A percentile compares a stretch with the other conserved stretches of the same genome.
Evolutionary conservation across 2,113 vertebrate species (phyloP).

Genomic region (Gila orcuttii): DNA sequence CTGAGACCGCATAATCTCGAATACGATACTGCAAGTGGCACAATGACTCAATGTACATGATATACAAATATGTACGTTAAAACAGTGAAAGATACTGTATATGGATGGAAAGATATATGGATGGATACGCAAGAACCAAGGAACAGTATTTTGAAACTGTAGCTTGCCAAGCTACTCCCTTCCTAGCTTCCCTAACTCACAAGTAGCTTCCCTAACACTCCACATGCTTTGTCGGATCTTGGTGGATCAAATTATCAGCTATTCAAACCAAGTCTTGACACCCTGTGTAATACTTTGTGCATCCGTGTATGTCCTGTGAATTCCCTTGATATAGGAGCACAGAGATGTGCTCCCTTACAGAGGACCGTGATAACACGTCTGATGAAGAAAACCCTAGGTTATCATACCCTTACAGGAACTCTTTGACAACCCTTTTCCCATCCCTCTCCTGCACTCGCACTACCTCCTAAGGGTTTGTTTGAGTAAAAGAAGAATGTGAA

Average conservation of each 20-base stretch:
- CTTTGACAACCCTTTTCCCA: constrained; percentile 22
- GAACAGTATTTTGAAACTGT: not conserved
- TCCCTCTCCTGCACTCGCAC: constrained; percentile 4
- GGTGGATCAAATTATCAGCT: not conserved
- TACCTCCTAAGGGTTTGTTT: not conserved
- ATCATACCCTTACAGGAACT: constrained; percentile 60
- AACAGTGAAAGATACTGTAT: no score
- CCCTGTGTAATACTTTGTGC: not conserved
- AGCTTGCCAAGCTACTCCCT: not conserved
- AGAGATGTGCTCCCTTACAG: not conserved
- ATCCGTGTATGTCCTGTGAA: not conserved
- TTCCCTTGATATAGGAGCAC: not conserved
- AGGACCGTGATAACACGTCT: constrained; percentile 51
- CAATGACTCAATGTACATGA: no score
- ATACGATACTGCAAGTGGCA: no score
- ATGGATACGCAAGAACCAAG: no score
- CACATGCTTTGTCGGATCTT: not conserved
- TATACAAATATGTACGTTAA: no score
- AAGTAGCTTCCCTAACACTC: not conserved
- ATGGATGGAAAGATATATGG: no score
- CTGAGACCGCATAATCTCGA: no score
- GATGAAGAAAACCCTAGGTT: constrained; percentile 22
- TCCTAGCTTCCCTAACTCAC: no score
- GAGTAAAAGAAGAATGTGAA: not conserved
- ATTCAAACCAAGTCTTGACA: not conserved